These are phyloP conservation scores for Delichon dasypus DNA, from an alignment of 2,797 vertebrate genomes.

Conservation along the genomic window DNA sequence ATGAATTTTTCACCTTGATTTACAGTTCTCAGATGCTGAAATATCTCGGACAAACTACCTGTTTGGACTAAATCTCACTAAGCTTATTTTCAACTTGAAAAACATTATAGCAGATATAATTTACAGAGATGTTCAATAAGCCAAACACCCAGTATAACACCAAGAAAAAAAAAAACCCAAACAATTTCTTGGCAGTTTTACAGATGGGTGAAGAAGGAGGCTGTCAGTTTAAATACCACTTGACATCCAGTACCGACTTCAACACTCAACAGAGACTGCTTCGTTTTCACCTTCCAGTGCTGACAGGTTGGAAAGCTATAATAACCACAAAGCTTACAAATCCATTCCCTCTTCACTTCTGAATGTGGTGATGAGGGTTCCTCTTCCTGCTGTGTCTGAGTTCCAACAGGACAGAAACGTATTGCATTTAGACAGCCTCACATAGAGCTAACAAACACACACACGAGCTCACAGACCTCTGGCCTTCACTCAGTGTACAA, in stretches of 20 bases:
- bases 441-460: fast-evolving
- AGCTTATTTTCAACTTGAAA: neutral
- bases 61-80: neutral
- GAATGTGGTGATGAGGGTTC: neutral
- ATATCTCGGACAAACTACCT: neutral
- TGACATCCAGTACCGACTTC: neutral
- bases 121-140: neutral
- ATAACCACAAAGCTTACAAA: neutral
- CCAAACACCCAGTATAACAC: neutral
- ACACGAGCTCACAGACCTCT: neutral
- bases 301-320: neutral
- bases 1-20: neutral
- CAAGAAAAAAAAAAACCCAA: neutral
- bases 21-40: neutral
- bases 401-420: neutral
- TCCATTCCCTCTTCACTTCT: neutral
- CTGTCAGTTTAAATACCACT: neutral
- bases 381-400: neutral
- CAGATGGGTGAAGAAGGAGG: neutral
- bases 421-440: neutral
- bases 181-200: neutral
- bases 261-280: neutral
- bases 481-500: neutral
- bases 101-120: neutral
- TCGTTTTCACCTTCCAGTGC: neutral